Evolutionary conservation across 2,113 vertebrate genomes (phyloP).

Genomic region (Anolis carolinensis): DNA sequence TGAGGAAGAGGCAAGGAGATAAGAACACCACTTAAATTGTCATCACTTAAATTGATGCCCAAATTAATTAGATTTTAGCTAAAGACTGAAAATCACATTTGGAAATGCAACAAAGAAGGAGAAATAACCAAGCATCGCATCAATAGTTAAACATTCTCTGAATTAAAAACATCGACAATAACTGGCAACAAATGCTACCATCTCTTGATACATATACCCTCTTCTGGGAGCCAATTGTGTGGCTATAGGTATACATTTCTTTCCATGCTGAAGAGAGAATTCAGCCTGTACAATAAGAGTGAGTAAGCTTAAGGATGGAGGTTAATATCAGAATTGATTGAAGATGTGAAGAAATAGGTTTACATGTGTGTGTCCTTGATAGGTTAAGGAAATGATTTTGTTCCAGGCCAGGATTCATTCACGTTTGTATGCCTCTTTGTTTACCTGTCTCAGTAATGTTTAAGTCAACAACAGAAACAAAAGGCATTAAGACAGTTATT

Average conservation of each 20-base stretch:
- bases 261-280: neutral
- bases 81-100: too few relatives aligned
- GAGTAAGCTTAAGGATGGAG: neutral
- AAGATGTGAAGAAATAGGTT: neutral
- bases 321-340: neutral
- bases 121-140: too few relatives aligned
- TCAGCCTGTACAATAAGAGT: neutral
- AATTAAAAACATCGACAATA: too few relatives aligned
- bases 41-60: too few relatives aligned
- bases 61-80: too few relatives aligned
- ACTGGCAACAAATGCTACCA: too few relatives aligned
- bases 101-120: too few relatives aligned
- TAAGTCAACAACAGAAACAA: constrained; percentile 55
- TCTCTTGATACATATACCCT: too few relatives aligned
- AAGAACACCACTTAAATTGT: too few relatives aligned
- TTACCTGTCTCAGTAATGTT: constrained; percentile 42
- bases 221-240: too few relatives aligned
- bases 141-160: too few relatives aligned
- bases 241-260: neutral
- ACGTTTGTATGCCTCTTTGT: constrained; percentile 29
- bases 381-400: neutral
- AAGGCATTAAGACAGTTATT: constrained; percentile 46
- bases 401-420: neutral
- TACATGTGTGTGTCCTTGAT: neutral
- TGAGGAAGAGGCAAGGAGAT: too few relatives aligned